Percentiles rank a stretch among this genome's conserved stretches.
These are phyloP conservation scores for Sitophilus oryzae DNA, from an alignment of 1,140 invertebrate genomes.

Conservation along the genomic window DNA sequence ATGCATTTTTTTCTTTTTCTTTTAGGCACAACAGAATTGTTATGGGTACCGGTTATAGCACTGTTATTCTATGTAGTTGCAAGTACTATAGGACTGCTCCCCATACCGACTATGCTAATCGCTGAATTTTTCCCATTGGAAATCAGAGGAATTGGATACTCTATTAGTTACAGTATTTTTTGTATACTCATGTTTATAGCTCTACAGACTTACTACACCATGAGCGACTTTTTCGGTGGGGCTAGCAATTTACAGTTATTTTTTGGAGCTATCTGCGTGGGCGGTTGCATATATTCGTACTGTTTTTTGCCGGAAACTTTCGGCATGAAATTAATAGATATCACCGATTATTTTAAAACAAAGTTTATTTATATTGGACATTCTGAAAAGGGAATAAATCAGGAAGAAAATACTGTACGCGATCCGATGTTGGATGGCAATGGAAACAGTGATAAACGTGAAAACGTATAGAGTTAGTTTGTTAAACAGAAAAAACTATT, in stretches of 20 bases:
- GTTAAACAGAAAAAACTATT: too few relatives aligned
- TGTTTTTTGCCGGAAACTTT: constrained; percentile 67
- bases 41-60: constrained; percentile 30
- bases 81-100: constrained; percentile 53
- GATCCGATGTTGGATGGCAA: too few relatives aligned
- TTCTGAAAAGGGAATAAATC: neutral
- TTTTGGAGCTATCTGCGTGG: constrained; percentile 58
- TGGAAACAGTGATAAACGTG: neutral
- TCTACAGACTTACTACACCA: constrained; percentile 47
- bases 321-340: constrained; percentile 59
- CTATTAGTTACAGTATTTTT: constrained; percentile 48
- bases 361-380: constrained; percentile 41
- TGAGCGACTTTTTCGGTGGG: constrained; percentile 33
- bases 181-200: constrained; percentile 52
- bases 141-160: constrained; percentile 54
- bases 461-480: neutral
- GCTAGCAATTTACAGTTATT: constrained; percentile 48
- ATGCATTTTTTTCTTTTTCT: constrained; percentile 9
- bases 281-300: constrained; percentile 53
- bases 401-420: too few relatives aligned
- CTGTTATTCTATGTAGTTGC: constrained; percentile 46
- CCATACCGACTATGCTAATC: constrained; percentile 57
- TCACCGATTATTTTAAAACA: constrained; percentile 55
- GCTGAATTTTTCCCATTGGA: constrained; percentile 56
- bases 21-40: constrained; percentile 16